Evolutionary conservation across 2,113 vertebrate genomes (phyloP).

Genomic region (Forbesichthys papilliferus): DNA sequence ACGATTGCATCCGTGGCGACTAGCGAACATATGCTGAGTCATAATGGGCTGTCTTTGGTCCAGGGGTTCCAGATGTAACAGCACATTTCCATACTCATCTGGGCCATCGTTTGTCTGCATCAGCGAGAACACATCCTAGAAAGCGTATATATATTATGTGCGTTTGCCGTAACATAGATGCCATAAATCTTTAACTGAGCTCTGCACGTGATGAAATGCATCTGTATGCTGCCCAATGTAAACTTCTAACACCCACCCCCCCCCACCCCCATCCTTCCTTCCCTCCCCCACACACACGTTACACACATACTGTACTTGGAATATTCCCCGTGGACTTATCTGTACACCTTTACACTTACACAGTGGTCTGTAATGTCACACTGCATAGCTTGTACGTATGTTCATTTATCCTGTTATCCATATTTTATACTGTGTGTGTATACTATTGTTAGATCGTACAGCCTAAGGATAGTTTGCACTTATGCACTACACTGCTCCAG

Average conservation of each 20-base stretch:
- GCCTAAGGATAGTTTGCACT: no score
- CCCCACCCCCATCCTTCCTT: no score
- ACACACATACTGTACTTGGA: no score
- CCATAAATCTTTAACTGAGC: conserved; percentile 27
- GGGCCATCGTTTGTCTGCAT: conserved; percentile 50
- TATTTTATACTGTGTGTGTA: no score
- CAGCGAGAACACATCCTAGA: conserved; percentile 36
- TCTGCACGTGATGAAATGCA: conserved; percentile 48
- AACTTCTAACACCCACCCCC: neutral
- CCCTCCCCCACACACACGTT: no score
- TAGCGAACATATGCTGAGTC: conserved; percentile 32
- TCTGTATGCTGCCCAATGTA: conserved; percentile 29
- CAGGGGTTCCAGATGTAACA: conserved; percentile 49
- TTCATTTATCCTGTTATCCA: neutral
- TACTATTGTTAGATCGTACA: no score
- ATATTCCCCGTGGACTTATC: no score
- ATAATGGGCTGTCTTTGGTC: conserved; percentile 16
- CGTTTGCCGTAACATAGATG: conserved; percentile 27
- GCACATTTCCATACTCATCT: conserved; percentile 52
- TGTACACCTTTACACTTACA: no score
- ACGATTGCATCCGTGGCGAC: conserved; percentile 28
- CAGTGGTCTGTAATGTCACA: no score
- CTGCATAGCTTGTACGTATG: no score
- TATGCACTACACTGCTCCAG: no score
- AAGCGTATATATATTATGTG: conserved; percentile 24